Conservation (phyloP, 1,140 invertebrate species). For the Cataglyphis hispanica region DNA sequence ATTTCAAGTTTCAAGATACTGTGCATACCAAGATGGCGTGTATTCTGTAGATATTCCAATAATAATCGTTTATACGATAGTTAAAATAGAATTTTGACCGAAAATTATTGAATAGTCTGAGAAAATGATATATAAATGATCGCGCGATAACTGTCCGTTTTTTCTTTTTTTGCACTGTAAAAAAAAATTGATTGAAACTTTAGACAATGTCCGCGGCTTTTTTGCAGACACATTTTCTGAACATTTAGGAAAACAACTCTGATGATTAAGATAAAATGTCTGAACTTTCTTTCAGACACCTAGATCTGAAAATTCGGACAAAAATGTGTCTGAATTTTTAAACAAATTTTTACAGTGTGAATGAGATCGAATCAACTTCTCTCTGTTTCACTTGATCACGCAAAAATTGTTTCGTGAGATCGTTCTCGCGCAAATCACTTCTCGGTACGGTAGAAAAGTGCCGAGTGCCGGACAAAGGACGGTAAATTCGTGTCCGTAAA, state of each 20-base stretch:
- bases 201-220: no score
- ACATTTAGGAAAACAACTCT: no score
- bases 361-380: not conserved
- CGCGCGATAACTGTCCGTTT: not conserved
- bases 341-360: no score
- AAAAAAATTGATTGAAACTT: no score
- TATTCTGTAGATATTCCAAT: not conserved
- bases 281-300: no score
- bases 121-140: not conserved
- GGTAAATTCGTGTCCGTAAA: conserved; percentile 72
- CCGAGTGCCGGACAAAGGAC: conserved; percentile 75
- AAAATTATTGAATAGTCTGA: not conserved
- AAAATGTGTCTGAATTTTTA: no score
- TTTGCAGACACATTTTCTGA: no score
- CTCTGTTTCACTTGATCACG: conserved; percentile 10
- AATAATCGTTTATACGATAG: not conserved
- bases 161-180: no score
- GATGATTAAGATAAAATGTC: no score
- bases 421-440: conserved; percentile 49
- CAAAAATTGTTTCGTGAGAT: conserved; percentile 29
- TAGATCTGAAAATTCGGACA: no score
- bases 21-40: not conserved
- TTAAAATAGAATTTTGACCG: not conserved
- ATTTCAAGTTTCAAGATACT: not conserved
- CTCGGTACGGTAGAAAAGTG: conserved; percentile 68